Evolutionary conservation across 2,797 vertebrate genomes (phyloP).

Genomic region (Bradypus variegatus): DNA sequence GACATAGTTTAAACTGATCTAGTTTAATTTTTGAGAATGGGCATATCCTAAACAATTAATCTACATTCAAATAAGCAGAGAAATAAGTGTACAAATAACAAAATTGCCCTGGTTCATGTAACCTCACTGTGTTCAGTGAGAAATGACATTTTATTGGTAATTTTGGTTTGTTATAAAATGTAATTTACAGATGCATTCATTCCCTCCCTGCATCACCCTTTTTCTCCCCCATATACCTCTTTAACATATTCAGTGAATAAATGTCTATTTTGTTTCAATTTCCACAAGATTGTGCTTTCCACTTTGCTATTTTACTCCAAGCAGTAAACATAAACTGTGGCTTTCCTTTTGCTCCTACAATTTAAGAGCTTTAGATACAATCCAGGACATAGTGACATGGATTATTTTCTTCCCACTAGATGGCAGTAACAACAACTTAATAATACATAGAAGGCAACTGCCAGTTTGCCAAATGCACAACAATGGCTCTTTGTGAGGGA

Average conservation of each 20-base stretch:
- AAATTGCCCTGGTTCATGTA: neutral
- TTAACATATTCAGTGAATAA: neutral
- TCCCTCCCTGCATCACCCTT: too few species aligned
- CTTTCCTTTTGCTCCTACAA: neutral
- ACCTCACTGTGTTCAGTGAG: neutral
- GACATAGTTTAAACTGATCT: neutral
- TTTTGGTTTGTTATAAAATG: neutral
- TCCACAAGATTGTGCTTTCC: neutral
- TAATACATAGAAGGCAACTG: slow-evolving; percentile 39
- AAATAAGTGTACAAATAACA: neutral
- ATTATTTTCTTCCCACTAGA: slow-evolving; percentile 72
- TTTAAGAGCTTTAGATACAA: neutral
- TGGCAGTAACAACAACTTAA: slow-evolving; percentile 77
- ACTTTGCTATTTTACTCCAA: neutral
- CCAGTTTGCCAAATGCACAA: slow-evolving; percentile 28
- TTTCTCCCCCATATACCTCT: neutral
- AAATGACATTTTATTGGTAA: neutral
- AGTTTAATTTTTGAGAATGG: neutral
- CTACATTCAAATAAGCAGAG: neutral
- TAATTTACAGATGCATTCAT: neutral
- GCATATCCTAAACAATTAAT: neutral
- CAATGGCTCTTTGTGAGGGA: slow-evolving; percentile 62
- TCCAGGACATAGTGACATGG: neutral
- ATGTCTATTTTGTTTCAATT: neutral
- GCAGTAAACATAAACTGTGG: neutral